phyloP scores from a whole-genome alignment of 1,140 invertebrate genomes.

The Trichoplusia ni region DNA sequence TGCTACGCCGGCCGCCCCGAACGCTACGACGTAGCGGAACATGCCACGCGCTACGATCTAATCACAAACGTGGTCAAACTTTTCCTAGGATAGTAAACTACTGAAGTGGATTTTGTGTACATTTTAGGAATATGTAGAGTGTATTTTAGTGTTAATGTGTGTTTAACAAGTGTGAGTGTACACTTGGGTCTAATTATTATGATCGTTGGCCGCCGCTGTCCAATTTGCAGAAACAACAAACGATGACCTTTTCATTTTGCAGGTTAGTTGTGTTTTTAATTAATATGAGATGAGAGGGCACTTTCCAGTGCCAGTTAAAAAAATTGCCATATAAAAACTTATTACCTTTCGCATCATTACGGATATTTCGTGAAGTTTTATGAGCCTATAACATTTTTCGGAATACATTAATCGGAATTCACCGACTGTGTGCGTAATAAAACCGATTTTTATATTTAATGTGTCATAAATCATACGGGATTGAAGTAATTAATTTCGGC shows the following conservation, averaged over 20 bases:
- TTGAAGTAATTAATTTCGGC: not conserved
- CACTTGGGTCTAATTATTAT: conserved; percentile 40
- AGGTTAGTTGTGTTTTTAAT: conserved; percentile 72
- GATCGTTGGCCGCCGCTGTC: conserved; percentile 40
- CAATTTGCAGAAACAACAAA: conserved; percentile 53
- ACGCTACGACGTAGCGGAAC: conserved; percentile 49
- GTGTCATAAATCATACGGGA: conserved; percentile 3
- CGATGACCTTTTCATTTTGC: conserved; percentile 67
- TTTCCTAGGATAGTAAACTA: conserved; percentile 36
- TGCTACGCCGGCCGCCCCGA: conserved; percentile 52
- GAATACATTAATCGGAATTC: conserved; percentile 21
- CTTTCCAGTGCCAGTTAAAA: conserved; percentile 1
- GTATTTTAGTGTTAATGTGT: conserved; percentile 44
- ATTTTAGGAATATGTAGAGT: conserved; percentile 38
- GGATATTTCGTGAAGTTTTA: conserved; percentile 19
- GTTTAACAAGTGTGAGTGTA: conserved; percentile 43
- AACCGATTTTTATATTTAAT: conserved; percentile 17
- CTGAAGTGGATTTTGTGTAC: conserved; percentile 33
- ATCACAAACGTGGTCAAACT: conserved; percentile 41
- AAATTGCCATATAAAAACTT: conserved; percentile 18
- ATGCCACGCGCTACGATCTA: conserved; percentile 44
- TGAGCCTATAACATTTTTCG: conserved; percentile 7
- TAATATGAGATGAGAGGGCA: conserved; percentile 36
- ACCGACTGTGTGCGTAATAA: conserved; percentile 19
- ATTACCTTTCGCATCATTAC: conserved; percentile 9